Evolutionary conservation across 2,888 invertebrate genomes (phyloP).

Genomic region (Amphiduros pacificus): DNA sequence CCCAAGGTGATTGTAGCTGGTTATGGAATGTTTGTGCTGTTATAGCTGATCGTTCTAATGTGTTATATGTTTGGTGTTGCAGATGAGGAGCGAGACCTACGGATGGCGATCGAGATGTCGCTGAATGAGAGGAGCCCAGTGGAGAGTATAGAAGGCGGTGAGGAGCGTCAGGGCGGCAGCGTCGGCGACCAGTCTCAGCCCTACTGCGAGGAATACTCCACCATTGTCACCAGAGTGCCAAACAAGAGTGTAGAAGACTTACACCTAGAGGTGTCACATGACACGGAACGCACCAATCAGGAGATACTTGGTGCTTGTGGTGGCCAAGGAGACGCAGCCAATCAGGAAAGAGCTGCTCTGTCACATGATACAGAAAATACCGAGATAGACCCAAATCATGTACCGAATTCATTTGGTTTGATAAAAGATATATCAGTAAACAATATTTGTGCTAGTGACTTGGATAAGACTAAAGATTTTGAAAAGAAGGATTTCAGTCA

Average conservation of each 20-base stretch:
- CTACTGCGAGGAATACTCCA: constrained; percentile 31
- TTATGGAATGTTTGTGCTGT: too few relatives aligned
- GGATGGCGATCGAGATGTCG: constrained; percentile 64
- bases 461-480: constrained; percentile 52
- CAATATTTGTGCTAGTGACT: constrained; percentile 49
- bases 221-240: constrained; percentile 44
- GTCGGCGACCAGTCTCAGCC: not conserved
- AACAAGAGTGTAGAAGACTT: constrained; percentile 45
- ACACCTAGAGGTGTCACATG: constrained; percentile 4
- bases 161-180: not conserved
- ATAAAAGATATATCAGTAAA: constrained; percentile 56
- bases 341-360: constrained; percentile 5
- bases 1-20: too few relatives aligned
- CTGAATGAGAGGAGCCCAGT: constrained; percentile 56
- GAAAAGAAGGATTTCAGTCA: constrained; percentile 38
- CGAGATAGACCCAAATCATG: not conserved
- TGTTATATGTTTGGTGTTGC: constrained; percentile 9
- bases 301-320: constrained; percentile 32
- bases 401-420: constrained; percentile 41
- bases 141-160: not conserved
- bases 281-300: constrained; percentile 9
- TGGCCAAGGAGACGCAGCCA: constrained; percentile 17
- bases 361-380: constrained; percentile 8
- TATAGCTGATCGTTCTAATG: too few relatives aligned
- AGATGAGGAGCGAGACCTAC: constrained; percentile 36